Conservation (phyloP, 2,888 invertebrate genomes). For the Habroteleia sp. region DNA sequence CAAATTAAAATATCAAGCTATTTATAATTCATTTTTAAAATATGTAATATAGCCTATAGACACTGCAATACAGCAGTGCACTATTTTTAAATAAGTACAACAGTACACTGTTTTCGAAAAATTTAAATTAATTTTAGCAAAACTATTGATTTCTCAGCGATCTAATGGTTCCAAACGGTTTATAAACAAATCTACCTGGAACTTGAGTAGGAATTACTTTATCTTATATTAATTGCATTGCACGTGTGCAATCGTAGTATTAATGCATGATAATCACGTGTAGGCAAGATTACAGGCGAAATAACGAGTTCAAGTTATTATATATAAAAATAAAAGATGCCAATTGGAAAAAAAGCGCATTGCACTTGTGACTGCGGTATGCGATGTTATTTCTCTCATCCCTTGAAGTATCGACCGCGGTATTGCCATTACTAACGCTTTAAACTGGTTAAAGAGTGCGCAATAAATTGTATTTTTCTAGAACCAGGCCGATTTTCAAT, state of each 20-base stretch:
- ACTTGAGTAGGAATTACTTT: constrained; percentile 40
- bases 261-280: constrained; percentile 48
- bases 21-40: too few species aligned
- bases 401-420: constrained; percentile 35
- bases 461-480: constrained; percentile 39
- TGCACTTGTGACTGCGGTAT: constrained; percentile 54
- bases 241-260: constrained; percentile 43
- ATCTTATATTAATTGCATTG: constrained; percentile 49
- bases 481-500: constrained; percentile 21
- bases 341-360: constrained; percentile 38
- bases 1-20: too few species aligned
- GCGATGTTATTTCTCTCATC: constrained; percentile 54
- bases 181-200: constrained; percentile 4
- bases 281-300: constrained; percentile 33
- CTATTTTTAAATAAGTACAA: too few species aligned
- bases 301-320: constrained; percentile 51
- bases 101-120: too few species aligned
- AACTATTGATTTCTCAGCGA: too few species aligned
- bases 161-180: not conserved
- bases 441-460: constrained; percentile 51
- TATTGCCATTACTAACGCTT: constrained; percentile 52
- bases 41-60: too few species aligned
- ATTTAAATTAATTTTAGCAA: too few species aligned
- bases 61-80: too few species aligned
- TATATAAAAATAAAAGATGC: constrained; percentile 45